Evolutionary conservation across 2,113 vertebrate genomes (phyloP), one percentile per base, ranked within the genome.

Genomic region (Eurypyga helias): DNA sequence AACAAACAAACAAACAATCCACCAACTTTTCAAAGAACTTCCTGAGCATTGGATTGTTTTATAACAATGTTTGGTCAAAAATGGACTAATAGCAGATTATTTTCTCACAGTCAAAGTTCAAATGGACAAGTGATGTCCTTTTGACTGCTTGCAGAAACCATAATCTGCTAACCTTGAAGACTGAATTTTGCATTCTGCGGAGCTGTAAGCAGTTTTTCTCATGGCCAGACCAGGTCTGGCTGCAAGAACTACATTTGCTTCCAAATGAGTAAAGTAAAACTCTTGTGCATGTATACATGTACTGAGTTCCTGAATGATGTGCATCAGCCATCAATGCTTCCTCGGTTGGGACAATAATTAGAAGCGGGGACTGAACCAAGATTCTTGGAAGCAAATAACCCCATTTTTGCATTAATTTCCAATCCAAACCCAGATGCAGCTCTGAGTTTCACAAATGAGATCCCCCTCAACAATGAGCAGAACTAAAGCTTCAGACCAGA

Each of bases 271-370:
- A 76, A 95, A 96, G 75, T 81, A 62, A 89, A 92, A 91, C 80
- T 83, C 90, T 83, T 84, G 60, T 64, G n/a, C 48, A 79, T 90
- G 45, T 36, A 87, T 60, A 41, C 57, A 93, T 8, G 2, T 65
- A 41, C 34, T 31, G 76, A 90, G 80, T 69, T 95, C 83, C 83
- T 90, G 89, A 84, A 89, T 52, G 76, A 86, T 34, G 57, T 79
- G 80, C 65, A 45, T 75, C 51, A 91, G 55, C 0, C 0, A 92
- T 92, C 83, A 93, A 54, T 49, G 76, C 61, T 93, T 91, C 91
- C 92, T 81, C 77, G 89, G 55, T 45, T 84, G 89, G 80, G 83
- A 89, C 69, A 95, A 72, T 87, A 95, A 93, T 95, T 93, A 89
- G 64, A 89, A 93, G 36, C 5, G 24, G 86, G 72, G 65, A 65